These are phyloP conservation scores for Drosophila chauvacae DNA, from an alignment of 1,140 invertebrate species.

Conservation along the genomic window DNA sequence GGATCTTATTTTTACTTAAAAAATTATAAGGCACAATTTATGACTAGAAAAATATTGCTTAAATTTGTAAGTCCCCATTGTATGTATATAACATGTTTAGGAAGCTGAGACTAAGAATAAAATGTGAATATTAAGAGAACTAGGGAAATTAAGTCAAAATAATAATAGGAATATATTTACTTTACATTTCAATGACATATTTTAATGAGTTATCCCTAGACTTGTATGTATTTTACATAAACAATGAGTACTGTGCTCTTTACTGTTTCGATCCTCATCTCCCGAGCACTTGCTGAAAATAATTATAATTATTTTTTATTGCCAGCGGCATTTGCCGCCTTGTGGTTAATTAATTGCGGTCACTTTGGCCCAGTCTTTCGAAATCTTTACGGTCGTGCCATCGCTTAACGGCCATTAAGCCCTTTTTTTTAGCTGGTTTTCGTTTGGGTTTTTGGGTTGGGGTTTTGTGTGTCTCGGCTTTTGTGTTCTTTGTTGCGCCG, in stretches of 20 bases:
- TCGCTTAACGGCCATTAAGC: slow-evolving; percentile 70
- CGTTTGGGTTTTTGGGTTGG: neutral
- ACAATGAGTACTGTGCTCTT: neutral
- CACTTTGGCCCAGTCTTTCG: slow-evolving; percentile 42
- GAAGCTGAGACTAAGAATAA: neutral
- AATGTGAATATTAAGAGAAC: too few species aligned
- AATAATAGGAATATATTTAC: neutral
- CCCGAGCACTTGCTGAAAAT: slow-evolving; percentile 36
- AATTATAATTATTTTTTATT: slow-evolving; percentile 73
- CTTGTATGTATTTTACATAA: neutral
- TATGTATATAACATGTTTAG: neutral
- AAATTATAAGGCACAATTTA: neutral
- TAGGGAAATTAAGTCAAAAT: neutral
- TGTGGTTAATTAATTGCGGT: slow-evolving; percentile 80
- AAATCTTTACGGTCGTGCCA: slow-evolving; percentile 59
- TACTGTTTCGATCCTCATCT: slow-evolving; percentile 1
- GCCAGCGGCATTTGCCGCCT: slow-evolving; percentile 52
- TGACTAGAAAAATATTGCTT: neutral
- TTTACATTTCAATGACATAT: neutral
- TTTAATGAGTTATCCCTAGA: neutral
- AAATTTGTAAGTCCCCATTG: neutral
- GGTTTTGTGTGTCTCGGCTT: slow-evolving; percentile 27
- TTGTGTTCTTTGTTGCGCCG: slow-evolving; percentile 31
- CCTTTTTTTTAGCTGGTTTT: slow-evolving; percentile 39
- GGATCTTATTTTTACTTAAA: too few species aligned